Conservation (phyloP, 2,113 vertebrate genomes). For the Pontoporia blainvillei region DNA sequence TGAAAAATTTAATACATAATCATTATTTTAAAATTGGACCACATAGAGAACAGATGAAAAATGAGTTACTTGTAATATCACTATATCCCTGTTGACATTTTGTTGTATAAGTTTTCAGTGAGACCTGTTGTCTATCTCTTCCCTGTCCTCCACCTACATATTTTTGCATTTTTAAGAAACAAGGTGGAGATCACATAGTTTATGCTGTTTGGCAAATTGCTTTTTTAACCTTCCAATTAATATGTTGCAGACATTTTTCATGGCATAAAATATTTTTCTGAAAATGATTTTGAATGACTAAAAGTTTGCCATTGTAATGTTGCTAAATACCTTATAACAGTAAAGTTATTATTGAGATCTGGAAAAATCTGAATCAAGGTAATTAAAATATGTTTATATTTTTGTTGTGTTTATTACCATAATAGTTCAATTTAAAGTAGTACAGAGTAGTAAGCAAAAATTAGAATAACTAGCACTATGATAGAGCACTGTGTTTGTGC, state of each 20-base stretch:
- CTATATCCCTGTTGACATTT: not conserved
- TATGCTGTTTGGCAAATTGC: not conserved
- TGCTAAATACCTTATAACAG: not conserved
- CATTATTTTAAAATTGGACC: not conserved
- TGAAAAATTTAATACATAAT: not conserved
- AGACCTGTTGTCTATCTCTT: not conserved
- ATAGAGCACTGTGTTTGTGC: not conserved
- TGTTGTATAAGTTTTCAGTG: not conserved
- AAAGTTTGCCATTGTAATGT: not conserved
- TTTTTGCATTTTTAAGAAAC: constrained; percentile 37
- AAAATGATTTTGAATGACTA: constrained; percentile 9
- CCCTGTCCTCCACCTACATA: not conserved
- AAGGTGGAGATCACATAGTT: not conserved
- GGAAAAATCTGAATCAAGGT: not conserved
- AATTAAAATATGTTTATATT: constrained; percentile 28
- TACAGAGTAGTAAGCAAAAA: not conserved
- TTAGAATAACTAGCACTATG: not conserved
- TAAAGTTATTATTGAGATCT: not conserved
- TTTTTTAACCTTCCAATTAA: not conserved
- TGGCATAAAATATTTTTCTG: not conserved
- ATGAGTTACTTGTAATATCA: not conserved
- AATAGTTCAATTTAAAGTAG: not conserved
- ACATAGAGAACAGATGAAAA: not conserved
- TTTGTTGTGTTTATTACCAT: not conserved
- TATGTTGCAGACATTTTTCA: constrained; percentile 2